Evolutionary conservation across 2,113 vertebrate genomes (phyloP).

Genomic region (Myrmophylax atrothorax): DNA sequence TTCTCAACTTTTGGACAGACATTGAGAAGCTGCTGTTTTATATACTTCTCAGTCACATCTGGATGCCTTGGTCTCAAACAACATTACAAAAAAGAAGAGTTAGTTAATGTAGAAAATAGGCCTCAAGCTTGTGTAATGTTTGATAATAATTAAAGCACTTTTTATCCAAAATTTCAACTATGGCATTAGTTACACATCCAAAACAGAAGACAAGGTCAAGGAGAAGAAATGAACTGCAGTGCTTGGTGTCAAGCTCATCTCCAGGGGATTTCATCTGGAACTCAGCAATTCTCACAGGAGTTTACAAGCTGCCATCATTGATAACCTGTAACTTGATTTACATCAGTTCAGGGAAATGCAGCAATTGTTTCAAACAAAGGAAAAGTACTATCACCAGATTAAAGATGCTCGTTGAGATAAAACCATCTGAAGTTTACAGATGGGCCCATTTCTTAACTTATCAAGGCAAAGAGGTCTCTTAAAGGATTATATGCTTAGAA

Average conservation of each 20-base stretch:
- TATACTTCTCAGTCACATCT: neutral
- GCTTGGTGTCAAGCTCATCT: neutral
- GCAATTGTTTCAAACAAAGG: neutral
- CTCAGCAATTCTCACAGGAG: neutral
- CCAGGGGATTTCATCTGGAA: neutral
- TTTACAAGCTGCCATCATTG: neutral
- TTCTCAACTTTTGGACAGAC: neutral
- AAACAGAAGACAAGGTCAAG: neutral
- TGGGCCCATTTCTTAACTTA: neutral
- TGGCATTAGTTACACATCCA: neutral
- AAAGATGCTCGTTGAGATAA: neutral
- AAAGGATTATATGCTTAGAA: neutral
- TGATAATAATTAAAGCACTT: neutral
- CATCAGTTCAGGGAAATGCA: neutral
- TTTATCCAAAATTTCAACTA: neutral
- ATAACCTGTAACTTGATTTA: neutral
- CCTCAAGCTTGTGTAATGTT: neutral
- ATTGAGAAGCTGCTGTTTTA: neutral
- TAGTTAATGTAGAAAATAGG: neutral
- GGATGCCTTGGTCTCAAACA: neutral
- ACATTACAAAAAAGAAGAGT: neutral
- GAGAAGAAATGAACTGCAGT: neutral
- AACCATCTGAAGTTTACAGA: neutral
- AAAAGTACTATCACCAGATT: neutral
- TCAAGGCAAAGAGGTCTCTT: neutral